These are phyloP conservation scores for Gambusia yucatana DNA, from an alignment of 2,797 vertebrate species.

Conservation along the genomic window DNA sequence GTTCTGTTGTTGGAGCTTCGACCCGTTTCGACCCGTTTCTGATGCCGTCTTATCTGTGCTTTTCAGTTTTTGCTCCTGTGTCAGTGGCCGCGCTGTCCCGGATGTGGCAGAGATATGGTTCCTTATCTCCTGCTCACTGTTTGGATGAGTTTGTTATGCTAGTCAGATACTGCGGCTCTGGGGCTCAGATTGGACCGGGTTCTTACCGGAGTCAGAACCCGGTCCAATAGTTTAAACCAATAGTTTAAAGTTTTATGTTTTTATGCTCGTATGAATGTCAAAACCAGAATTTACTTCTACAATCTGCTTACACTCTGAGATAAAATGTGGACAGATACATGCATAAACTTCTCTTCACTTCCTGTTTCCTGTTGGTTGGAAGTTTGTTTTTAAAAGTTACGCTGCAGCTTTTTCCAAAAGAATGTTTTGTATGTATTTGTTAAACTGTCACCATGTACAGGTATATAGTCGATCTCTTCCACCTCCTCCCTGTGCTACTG, in stretches of 20 bases:
- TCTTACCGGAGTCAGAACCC: background rate
- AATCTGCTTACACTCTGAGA: background rate
- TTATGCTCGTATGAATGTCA: background rate
- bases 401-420: too few relatives aligned
- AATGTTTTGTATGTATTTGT: too few relatives aligned
- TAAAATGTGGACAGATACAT: slow-evolving; percentile 27
- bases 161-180: slow-evolving; percentile 38
- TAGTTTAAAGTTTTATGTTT: background rate
- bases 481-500: too few relatives aligned
- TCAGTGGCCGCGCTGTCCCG: slow-evolving; percentile 46
- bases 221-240: too few relatives aligned
- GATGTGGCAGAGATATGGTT: slow-evolving; percentile 57
- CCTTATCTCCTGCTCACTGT: slow-evolving; percentile 52
- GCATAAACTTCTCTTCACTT: slow-evolving; percentile 6
- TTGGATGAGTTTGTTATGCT: slow-evolving; percentile 48
- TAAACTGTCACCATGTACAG: too few relatives aligned
- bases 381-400: slow-evolving; percentile 19
- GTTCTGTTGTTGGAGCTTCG: slow-evolving; percentile 3
- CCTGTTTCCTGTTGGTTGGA: slow-evolving; percentile 7
- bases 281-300: background rate
- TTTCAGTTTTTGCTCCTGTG: slow-evolving; percentile 43
- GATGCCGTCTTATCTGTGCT: slow-evolving; percentile 18
- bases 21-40: slow-evolving; percentile 19
- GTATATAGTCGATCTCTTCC: too few relatives aligned
- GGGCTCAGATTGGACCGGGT: slow-evolving; percentile 25